Base-by-base conservation (phyloP, 2,113 vertebrate species). In the Equus quagga region DNA sequence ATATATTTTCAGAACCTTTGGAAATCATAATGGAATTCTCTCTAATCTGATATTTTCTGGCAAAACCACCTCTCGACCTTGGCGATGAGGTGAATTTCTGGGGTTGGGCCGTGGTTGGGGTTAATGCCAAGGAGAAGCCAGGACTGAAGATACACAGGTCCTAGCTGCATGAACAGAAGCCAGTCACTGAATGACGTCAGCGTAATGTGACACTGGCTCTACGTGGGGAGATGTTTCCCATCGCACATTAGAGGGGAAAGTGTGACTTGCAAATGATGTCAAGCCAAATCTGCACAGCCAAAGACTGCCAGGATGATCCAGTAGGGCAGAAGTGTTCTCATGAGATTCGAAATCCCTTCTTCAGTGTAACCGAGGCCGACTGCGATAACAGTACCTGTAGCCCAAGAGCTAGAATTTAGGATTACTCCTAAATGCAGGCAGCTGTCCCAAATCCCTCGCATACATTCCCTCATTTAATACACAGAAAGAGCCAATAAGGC, bases 1-100 rank as follows among this genome's bases (percentile, higher is more conserved):
- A 2, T 60, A 19, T 62, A 78, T 76, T 93, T 85, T 67, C 31
- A 14, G 64, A 90, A 94, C 14, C 46, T 89, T n/a, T 89, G 44
- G 83, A 96, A 96, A 89, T 88, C 87, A 36, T 75, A 70, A 89
- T 80, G n/a, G 76, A 75, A 80, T 89, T 72, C 23, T 82, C 26
- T n/a, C 58, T 80, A 64, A 87, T 91, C 62, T 90, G 72, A 2
- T 90, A 51, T 83, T 94, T 89, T 85, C 88, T 89, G 62, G 49
- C 23, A 69, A 94, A 85, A 51, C 54, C 14, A 24, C 41, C 69
- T 69, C 70, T 78, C 49, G 28, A 72, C 64, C 60, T 62, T 73
- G 54, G 26, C 31, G 41, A 12, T 33, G 65, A 90, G 62, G 72
- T 28, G 28, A 89, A 65, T 62, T 24, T 44, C 56, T 5, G 60